Evolutionary conservation across 2,888 invertebrate genomes (phyloP).

Genomic region (Rotaria socialis): DNA sequence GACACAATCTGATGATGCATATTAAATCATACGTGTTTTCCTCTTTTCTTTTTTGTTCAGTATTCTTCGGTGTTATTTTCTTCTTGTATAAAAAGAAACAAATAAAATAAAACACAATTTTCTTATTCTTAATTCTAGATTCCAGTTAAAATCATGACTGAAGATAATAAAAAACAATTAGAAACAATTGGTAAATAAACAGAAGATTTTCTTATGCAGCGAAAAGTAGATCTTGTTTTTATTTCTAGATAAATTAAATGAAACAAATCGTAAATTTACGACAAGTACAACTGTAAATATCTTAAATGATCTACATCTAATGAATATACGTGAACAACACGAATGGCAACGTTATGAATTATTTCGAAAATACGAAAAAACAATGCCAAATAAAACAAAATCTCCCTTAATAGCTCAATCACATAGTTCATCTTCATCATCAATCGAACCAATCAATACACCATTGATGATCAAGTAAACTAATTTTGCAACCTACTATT

Average conservation of each 20-base stretch:
- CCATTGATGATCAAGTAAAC: background rate
- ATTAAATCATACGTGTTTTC: background rate
- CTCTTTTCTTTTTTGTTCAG: background rate
- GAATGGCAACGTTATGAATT: slow-evolving; percentile 11
- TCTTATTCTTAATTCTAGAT: background rate
- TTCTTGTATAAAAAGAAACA: background rate
- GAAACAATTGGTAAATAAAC: background rate
- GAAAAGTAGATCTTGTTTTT: no score
- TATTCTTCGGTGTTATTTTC: background rate
- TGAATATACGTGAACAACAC: background rate
- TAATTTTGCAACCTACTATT: background rate
- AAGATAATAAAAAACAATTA: background rate
- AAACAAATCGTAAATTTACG: background rate
- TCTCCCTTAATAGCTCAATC: background rate
- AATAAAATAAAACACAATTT: background rate
- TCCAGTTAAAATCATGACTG: background rate
- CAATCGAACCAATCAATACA: background rate
- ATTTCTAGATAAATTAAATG: background rate
- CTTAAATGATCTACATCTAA: background rate
- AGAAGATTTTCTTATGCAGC: background rate
- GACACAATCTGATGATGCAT: background rate
- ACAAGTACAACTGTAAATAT: background rate
- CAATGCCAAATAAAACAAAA: background rate
- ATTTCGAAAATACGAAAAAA: background rate
- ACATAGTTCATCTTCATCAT: background rate